phyloP scores from a whole-genome alignment of 2,888 invertebrate genomes.

The Micoletzkya japonica region DNA sequence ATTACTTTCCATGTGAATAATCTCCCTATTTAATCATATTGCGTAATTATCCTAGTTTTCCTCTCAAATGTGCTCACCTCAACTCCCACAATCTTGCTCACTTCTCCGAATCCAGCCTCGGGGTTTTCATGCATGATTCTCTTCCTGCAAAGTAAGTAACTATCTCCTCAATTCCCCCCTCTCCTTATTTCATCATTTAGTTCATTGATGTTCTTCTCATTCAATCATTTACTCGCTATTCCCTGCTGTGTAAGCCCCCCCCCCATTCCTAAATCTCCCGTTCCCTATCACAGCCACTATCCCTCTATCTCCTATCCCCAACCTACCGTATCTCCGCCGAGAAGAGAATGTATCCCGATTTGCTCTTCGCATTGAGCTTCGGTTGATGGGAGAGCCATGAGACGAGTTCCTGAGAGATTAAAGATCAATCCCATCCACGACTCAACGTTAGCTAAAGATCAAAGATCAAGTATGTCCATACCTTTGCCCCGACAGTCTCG shows the following conservation, averaged over 20 bases:
- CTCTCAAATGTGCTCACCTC: slow-evolving; percentile 68
- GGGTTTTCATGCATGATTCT: slow-evolving; percentile 90
- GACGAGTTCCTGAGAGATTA: slow-evolving; percentile 29
- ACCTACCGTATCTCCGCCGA: slow-evolving; percentile 83
- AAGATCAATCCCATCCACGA: no score
- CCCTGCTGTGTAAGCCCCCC: neutral
- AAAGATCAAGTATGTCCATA: neutral
- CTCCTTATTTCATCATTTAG: neutral
- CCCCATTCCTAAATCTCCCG: neutral
- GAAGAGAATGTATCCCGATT: slow-evolving; percentile 93
- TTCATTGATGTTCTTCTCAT: neutral
- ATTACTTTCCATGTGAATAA: neutral
- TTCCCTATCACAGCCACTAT: neutral
- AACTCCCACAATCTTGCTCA: slow-evolving; percentile 76
- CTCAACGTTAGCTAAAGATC: no score
- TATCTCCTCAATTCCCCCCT: neutral
- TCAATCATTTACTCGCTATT: neutral
- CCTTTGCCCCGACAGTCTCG: slow-evolving; percentile 5
- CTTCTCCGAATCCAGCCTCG: slow-evolving; percentile 87
- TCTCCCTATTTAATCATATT: neutral
- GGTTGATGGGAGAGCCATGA: slow-evolving; percentile 57
- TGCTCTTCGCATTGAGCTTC: slow-evolving; percentile 61
- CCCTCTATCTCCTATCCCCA: neutral
- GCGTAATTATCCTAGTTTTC: neutral
- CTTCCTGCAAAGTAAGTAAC: slow-evolving; percentile 68